Base-by-base conservation (phyloP, 2,797 vertebrate genomes). In the Rhinatrema bivittatum region DNA sequence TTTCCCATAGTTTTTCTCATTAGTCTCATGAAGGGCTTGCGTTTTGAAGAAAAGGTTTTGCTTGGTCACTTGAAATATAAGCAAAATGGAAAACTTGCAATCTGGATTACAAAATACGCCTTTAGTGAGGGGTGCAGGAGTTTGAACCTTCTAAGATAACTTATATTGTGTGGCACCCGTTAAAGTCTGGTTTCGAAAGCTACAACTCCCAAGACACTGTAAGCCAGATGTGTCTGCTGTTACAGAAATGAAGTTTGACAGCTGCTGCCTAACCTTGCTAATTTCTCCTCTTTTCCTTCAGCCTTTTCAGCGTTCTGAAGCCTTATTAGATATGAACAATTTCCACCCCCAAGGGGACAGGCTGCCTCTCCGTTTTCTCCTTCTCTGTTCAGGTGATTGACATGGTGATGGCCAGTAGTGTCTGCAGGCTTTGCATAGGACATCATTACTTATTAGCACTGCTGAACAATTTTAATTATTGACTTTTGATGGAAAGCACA, bases 231-330 rank as follows among this genome's bases (percentile, higher is more conserved):
- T 68, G 40, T 64, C 53, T 45, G 40, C 65, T 60, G 29, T 59
- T 66, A 67, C 40, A 46, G 56, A 79, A 74, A 83, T 82, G 56
- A 75, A 70, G 64, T 72, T 68, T 81, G 79, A 83, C 79, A 82
- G 74, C 54, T 69, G 47, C 64, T 60, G 48, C 45, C 37, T 15
- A 35, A 50, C 29, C 32, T 57, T 31, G 47, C 38, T 29, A 22
- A 15, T 30, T 33, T 40, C 20, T n/a, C 30, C 47, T 38, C 14
- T 23, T 36, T 39, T 56, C 27, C 19, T 29, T 49, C n/a, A 48
- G 8, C 35, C n/a, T 27, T 52, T 51, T 47, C 36, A 33, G 41
- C 20, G 44, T 48, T 56, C 41, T 42, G 16, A 53, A 50, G 34
- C 22, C 35, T 60, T 60, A 34, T 41, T 54, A 60, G 29, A 43